Conservation (phyloP, 2,797 vertebrate genomes). For the Chelonia mydas region DNA sequence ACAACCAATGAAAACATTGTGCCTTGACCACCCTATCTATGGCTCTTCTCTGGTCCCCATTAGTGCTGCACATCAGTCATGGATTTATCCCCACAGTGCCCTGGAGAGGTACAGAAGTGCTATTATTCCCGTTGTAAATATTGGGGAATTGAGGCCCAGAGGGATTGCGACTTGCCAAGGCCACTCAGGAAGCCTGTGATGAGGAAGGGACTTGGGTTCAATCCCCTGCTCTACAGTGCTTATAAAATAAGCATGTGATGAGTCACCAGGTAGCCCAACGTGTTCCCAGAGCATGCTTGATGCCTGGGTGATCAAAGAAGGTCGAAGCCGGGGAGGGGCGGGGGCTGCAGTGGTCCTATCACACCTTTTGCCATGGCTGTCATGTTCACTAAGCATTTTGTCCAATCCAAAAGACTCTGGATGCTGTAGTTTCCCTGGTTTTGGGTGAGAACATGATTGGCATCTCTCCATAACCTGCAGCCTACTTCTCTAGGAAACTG, state of each 20-base stretch:
- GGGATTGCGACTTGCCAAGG: not conserved
- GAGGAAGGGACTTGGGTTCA: not conserved
- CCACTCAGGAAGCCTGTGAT: not conserved
- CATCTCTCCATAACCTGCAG: not conserved
- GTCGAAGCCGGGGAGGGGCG: not conserved
- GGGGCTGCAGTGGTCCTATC: not conserved
- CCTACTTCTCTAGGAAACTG: conserved; percentile 33
- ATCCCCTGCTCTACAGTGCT: not conserved
- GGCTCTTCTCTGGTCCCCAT: not conserved
- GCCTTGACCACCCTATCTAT: not conserved
- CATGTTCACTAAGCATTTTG: not conserved
- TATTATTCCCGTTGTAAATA: not conserved
- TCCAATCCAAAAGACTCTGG: not conserved
- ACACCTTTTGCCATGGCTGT: not conserved
- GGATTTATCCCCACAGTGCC: not conserved
- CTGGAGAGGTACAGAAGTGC: not conserved
- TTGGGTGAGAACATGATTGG: not conserved
- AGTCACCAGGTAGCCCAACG: not conserved
- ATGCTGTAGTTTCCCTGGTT: not conserved
- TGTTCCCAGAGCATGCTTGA: not conserved
- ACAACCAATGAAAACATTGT: not conserved
- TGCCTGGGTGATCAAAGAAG: not conserved
- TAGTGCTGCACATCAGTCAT: accelerated
- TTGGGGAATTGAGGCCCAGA: not conserved
- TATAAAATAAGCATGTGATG: not conserved